Conservation (phyloP, 2,888 invertebrate genomes). For the Bruchidius siliquastri region DNA sequence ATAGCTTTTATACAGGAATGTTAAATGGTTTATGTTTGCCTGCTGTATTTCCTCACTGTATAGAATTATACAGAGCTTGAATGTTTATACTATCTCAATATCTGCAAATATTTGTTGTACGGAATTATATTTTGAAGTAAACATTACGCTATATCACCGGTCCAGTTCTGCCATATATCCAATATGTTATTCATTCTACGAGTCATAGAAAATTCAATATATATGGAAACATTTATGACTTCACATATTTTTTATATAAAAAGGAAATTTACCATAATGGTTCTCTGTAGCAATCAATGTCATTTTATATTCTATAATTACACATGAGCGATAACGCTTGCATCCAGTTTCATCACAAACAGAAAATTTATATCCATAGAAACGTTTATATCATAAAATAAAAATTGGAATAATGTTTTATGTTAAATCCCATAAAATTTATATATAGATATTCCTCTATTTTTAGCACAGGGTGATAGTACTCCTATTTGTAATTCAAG, state of each 20-base stretch:
- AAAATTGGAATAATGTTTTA: neutral
- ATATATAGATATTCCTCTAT: no score
- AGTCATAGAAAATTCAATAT: neutral
- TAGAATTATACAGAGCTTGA: no score
- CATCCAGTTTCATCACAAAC: neutral
- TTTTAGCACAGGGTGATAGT: no score
- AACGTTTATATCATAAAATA: neutral
- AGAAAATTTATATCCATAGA: neutral
- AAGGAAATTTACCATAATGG: neutral
- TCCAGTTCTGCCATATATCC: neutral
- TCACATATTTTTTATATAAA: neutral
- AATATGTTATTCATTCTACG: neutral
- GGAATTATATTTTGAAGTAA: no score
- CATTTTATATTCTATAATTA: neutral
- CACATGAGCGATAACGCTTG: neutral
- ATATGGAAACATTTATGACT: neutral
- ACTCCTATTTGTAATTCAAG: no score
- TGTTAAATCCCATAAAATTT: neutral
- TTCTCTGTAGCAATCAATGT: neutral
- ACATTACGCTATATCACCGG: no score
- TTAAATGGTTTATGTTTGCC: no score
- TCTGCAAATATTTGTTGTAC: no score
- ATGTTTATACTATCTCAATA: no score
- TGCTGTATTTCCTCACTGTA: no score
- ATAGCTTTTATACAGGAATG: no score